Base-by-base conservation (phyloP, 1,140 invertebrate species). In the Aphaenogaster floridana region DNA sequence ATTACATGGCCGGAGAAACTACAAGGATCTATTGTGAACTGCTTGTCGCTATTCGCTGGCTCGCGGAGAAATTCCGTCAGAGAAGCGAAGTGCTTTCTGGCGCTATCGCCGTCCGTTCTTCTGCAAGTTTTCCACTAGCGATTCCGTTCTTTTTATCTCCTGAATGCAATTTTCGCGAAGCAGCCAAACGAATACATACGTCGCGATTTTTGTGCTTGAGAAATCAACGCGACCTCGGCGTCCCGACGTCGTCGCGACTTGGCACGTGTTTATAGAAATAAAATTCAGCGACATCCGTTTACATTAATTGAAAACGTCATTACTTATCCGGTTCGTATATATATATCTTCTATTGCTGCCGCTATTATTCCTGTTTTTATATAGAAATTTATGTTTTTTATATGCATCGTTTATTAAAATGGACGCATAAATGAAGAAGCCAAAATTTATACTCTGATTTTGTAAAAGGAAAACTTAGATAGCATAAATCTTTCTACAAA, bases 1-100 rank as follows among this genome's bases (percentile, higher is more conserved):
- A 79, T 89, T 72, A 72, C 78, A 59, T 63, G 39, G 28, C 52
- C 36, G 28, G 78, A 45, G 21, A 52, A 57, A 42, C 4, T 74
- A 54, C 39, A 28, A 61, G 57, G 72, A 59, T 86, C 66, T 52
- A 86, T 89, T 86, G 74, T 69, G 45, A 89, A n/a, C 34, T 66
- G 34, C 57, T 59, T 85, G 61, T 76, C 28, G 63, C 45, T 66
- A 45, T 71, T 77, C 79, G 36, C 39, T 42, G 42, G n/a, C 17
- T 36, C 9, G 9, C 13, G 15, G 2, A 52, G 21, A 64, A 77
- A 84, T 74, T 84, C 9, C 48, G 4, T 13, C 2, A 68, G 52
- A 34, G 48, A 36, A 17, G 5, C 13, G 3, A 84, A 52, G 66
- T 76, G 36, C 45, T 74, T 17, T 34, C 48, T 13, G 17, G 64